A percentile compares a stretch with the other conserved stretches of the same genome.
These are phyloP conservation scores for Heptranchias perlo DNA, from an alignment of 2,113 vertebrate genomes.

Conservation along the genomic window DNA sequence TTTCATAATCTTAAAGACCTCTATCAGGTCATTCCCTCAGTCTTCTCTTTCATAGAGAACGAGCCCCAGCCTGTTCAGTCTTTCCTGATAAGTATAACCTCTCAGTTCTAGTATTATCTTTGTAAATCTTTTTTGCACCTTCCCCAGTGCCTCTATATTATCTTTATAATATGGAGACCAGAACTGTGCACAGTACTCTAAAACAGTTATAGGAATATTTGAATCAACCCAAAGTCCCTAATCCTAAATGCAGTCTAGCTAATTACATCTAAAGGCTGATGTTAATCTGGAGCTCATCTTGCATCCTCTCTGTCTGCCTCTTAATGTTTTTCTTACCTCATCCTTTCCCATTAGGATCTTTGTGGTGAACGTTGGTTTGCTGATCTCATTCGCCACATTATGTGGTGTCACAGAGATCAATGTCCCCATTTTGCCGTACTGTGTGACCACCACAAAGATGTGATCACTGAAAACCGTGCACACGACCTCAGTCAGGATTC, in stretches of 20 bases:
- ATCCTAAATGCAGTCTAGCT: neutral
- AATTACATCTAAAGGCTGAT: neutral
- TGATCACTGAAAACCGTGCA: constrained; percentile 88
- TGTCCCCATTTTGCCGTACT: constrained; percentile 89
- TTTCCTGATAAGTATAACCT: no score
- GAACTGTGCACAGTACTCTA: neutral
- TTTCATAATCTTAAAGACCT: no score
- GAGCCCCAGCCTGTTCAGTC: no score
- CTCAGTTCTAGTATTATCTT: no score
- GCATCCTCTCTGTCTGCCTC: neutral
- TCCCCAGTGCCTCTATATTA: neutral
- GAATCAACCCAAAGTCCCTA: neutral
- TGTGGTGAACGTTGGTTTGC: constrained; percentile 67
- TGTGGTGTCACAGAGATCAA: constrained; percentile 79
- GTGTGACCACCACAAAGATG: constrained; percentile 82
- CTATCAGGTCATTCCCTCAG: no score
- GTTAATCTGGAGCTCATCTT: neutral
- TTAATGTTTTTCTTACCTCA: constrained; percentile 65
- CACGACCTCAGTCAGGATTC: constrained; percentile 78
- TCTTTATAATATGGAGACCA: neutral
- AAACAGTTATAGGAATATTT: neutral
- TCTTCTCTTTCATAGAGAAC: no score
- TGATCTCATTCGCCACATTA: constrained; percentile 61
- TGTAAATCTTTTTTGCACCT: no score
- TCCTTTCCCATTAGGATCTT: constrained; percentile 88